Base-by-base conservation (phyloP, 2,113 vertebrate species). In the Limanda limanda region DNA sequence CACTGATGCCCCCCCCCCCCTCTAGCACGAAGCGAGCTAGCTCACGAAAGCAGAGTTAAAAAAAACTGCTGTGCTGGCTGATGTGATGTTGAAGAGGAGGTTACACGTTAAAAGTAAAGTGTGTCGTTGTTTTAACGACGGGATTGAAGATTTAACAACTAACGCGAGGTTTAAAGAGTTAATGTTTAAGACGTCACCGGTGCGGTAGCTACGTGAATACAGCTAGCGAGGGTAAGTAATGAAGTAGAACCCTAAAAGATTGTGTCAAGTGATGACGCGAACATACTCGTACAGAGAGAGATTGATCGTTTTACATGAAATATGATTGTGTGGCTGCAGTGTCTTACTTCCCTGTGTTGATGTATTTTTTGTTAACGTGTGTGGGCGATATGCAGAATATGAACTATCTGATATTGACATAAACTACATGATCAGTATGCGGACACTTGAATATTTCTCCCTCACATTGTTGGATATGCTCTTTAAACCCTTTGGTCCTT, bases 11-110 rank as follows among this genome's bases (percentile, higher is more conserved):
- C 20, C 57, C n/a, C n/a, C n/a, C n/a, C n/a, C n/a, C n/a, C n/a
- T n/a, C n/a, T 90, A 86, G 91, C 88, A 78, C 68, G 56, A 47
- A 68, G 75, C 71, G 20, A 23, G 78, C 74, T 87, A 84, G 72
- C 71, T 76, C 74, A 58, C 68, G 68, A 51, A 82, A 85, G 78
- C 81, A 42, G n/a, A 66, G 21, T n/a, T 18, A 71, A n/a, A n/a
- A n/a, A n/a, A n/a, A 59, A 70, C 13, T 35, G 66, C 59, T 71
- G 56, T 21, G 18, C 17, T 13, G 17, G 58, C 8, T 61, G 52
- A 20, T 14, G 10, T 61, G 23, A 54, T 24, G 40, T 23, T n/a
- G 10, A 42, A 42, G 40, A 42, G 27, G 11, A 57, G 35, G 56
- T 59, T 61, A 66, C 31, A 67, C 18, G 0, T 56, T 56, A 12